phyloP scores from a whole-genome alignment of 2,797 vertebrate genomes.

The Spheniscus humboldti region DNA sequence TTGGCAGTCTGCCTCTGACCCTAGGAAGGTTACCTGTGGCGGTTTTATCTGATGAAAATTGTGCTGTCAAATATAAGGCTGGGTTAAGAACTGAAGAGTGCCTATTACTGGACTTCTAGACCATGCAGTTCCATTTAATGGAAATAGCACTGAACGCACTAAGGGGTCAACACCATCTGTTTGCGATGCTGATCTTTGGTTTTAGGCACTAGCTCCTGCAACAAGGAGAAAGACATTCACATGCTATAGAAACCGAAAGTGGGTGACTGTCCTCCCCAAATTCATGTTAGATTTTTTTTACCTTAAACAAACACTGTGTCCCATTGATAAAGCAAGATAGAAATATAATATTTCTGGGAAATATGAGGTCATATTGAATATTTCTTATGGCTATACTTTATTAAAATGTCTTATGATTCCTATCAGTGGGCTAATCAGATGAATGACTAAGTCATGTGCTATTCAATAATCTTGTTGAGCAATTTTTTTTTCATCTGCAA shows the following conservation, averaged over 20 bases:
- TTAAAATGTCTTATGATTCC: slow-evolving; percentile 70
- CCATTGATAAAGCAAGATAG: slow-evolving; percentile 27
- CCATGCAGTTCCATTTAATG: not conserved
- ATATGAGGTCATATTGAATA: not conserved
- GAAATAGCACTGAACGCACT: not conserved
- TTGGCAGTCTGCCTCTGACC: not conserved
- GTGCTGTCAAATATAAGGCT: not conserved
- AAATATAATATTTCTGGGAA: not conserved
- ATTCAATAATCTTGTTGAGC: slow-evolving; percentile 64
- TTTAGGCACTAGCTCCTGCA: not conserved
- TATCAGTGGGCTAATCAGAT: slow-evolving; percentile 62
- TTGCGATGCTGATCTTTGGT: not conserved
- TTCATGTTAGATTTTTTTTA: not conserved
- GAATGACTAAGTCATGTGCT: slow-evolving; percentile 68
- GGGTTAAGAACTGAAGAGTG: not conserved
- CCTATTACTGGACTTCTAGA: not conserved
- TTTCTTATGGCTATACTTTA: not conserved
- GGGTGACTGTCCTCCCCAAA: not conserved
- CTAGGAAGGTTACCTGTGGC: not conserved
- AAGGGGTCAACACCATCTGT: not conserved
- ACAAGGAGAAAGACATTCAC: not conserved
- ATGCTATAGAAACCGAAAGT: not conserved
- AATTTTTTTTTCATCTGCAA: not conserved
- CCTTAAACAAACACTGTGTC: slow-evolving; percentile 3
- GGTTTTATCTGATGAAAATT: not conserved